Conservation (phyloP, 2,797 vertebrate genomes). For the Columba guinea region DNA sequence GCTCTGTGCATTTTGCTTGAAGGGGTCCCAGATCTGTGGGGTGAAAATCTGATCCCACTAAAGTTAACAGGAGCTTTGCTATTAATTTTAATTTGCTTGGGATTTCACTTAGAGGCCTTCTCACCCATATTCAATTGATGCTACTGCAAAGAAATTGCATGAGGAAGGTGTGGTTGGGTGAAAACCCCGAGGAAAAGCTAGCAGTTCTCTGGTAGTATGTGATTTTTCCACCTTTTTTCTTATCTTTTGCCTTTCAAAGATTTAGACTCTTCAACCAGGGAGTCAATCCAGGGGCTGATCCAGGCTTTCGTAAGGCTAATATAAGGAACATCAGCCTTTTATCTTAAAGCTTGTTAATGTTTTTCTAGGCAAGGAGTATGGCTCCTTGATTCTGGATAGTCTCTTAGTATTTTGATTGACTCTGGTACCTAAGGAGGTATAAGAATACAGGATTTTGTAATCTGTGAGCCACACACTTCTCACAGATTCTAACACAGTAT, state of each 20-base stretch:
- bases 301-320: not conserved
- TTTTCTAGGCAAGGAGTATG: not conserved
- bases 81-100: not conserved
- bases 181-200: not conserved
- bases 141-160: not conserved
- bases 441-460: not conserved
- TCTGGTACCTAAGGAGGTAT: not conserved
- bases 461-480: not conserved
- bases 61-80: not conserved
- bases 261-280: not conserved
- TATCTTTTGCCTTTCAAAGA: not conserved
- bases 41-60: not conserved
- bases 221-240: not conserved
- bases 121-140: not conserved
- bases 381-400: not conserved
- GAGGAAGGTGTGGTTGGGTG: not conserved
- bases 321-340: not conserved
- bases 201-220: not conserved
- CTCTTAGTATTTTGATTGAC: not conserved
- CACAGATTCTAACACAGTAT: not conserved
- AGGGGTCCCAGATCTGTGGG: rapidly evolving
- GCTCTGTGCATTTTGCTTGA: not conserved
- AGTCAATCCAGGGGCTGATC: not conserved
- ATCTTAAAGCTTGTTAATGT: not conserved
- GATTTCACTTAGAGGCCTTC: not conserved